A percentile compares a stretch with the other conserved stretches of the same genome.
Conservation (phyloP, 1,140 invertebrate genomes). For the Sinonovacula constricta region DNA sequence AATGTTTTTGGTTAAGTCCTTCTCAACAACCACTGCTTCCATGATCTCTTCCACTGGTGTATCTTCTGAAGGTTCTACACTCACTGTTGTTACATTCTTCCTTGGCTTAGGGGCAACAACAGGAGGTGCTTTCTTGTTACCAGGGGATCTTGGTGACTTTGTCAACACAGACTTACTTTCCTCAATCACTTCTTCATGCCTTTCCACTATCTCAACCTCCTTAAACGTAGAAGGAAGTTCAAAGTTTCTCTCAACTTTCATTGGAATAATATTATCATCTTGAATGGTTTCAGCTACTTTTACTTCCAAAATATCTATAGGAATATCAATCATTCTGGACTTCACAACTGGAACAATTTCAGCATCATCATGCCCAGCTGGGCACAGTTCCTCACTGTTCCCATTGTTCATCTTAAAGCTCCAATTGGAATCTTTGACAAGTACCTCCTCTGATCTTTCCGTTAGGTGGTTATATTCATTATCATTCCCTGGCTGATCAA, state of each 20-base stretch:
- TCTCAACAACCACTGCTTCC: conserved; percentile 12
- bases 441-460: neutral
- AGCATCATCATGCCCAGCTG: neutral
- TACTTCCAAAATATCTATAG: neutral
- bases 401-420: conserved; percentile 5
- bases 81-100: neutral
- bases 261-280: conserved; percentile 38
- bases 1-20: conserved; percentile 21
- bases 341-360: neutral
- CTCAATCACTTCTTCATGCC: neutral
- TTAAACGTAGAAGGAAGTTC: conserved; percentile 1
- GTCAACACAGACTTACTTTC: neutral
- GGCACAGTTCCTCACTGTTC: neutral
- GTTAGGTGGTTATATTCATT: neutral
- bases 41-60: conserved; percentile 39
- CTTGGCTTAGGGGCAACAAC: conserved; percentile 17
- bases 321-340: neutral
- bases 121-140: conserved; percentile 10
- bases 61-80: neutral
- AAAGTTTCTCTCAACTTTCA: conserved; percentile 35
- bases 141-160: neutral
- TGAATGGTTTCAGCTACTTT: neutral
- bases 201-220: neutral
- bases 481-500: neutral
- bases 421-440: conserved; percentile 25